A percentile compares a stretch with the other conserved stretches of the same genome.
phyloP scores from a whole-genome alignment of 2,888 invertebrate genomes.

The Siphlonurus alternatus region DNA sequence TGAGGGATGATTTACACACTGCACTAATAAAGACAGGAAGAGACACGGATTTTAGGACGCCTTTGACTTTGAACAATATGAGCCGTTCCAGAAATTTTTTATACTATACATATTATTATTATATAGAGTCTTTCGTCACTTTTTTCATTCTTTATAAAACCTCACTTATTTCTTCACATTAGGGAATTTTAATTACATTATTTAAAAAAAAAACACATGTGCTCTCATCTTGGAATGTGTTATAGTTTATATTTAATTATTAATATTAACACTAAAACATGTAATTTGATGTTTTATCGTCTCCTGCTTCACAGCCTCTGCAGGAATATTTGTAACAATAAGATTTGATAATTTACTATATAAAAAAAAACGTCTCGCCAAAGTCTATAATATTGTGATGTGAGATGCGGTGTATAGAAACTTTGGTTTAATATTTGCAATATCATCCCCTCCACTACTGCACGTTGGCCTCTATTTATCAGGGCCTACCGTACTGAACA shows the following conservation, averaged over 20 bases:
- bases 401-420: not conserved
- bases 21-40: not conserved
- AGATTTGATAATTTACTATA: not conserved
- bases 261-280: too few species aligned
- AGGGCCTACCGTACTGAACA: not conserved
- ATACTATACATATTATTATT: not conserved
- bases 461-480: not conserved
- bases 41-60: not conserved
- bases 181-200: not conserved
- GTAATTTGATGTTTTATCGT: too few species aligned
- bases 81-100: not conserved
- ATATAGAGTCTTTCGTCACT: not conserved
- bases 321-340: not conserved
- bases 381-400: not conserved
- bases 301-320: not conserved
- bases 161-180: not conserved
- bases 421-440: not conserved
- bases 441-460: not conserved
- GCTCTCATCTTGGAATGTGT: not conserved
- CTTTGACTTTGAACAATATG: not conserved
- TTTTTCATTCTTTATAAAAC: not conserved
- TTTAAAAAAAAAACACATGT: not conserved
- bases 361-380: not conserved
- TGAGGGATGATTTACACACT: not conserved
- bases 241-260: not conserved